Conservation (phyloP, 92 coral and sea anemone species). For the Porites divaricata region DNA sequence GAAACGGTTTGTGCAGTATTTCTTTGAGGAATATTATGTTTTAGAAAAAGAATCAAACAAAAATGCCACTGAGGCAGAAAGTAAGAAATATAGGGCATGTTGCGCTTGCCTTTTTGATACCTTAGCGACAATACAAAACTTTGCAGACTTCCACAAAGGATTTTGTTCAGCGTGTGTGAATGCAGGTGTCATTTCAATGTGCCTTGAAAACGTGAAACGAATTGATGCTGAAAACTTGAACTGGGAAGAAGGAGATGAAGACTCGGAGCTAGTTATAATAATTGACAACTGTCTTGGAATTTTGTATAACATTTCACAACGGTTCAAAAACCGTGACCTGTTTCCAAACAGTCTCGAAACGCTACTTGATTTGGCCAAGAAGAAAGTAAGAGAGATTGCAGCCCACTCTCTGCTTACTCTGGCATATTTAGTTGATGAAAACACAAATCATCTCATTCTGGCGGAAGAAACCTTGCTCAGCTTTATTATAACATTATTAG, state of each 20-base stretch:
- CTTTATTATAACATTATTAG: constrained; percentile 32
- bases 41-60: too few relatives aligned
- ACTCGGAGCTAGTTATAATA: background rate
- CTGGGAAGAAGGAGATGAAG: constrained; percentile 13
- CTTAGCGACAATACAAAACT: constrained; percentile 9
- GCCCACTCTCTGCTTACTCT: constrained; percentile 35
- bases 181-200: constrained; percentile 23
- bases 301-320: constrained; percentile 43
- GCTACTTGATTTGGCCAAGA: constrained; percentile 48
- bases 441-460: constrained; percentile 51
- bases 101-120: background rate
- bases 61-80: background rate
- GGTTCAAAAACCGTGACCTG: constrained; percentile 19
- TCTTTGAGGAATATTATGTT: constrained; percentile 22
- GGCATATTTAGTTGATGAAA: constrained; percentile 57
- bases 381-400: background rate
- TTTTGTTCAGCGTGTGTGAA: constrained; percentile 26
- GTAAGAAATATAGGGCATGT: background rate
- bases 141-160: constrained; percentile 29
- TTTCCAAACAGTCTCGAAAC: constrained; percentile 16
- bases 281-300: background rate
- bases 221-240: constrained; percentile 6
- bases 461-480: constrained; percentile 41
- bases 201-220: constrained; percentile 22
- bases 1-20: constrained; percentile 3